Percentiles rank a stretch among this genome's conserved stretches.
Conservation (phyloP, 1,140 invertebrate genomes). For the Bombus breviceps region DNA sequence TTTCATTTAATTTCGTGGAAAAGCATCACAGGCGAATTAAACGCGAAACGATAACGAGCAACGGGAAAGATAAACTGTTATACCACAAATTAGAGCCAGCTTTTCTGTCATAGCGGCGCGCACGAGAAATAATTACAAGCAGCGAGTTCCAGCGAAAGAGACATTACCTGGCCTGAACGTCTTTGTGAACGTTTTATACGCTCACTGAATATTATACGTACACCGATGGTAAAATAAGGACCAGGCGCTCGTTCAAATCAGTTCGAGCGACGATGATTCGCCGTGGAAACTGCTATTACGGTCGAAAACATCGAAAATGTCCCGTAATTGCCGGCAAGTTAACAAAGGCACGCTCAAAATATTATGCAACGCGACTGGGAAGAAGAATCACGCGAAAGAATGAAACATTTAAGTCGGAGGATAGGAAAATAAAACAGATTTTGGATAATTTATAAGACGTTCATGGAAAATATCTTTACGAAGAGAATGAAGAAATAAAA, state of each 20-base stretch:
- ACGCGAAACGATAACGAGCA: conserved; percentile 8
- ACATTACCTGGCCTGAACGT: conserved; percentile 19
- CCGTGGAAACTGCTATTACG: neutral
- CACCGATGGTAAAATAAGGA: conserved; percentile 28
- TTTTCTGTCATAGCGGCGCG: neutral
- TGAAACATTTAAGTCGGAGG: neutral
- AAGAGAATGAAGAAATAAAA: neutral
- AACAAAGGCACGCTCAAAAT: neutral
- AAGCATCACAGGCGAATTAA: neutral
- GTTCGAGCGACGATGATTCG: conserved; percentile 6
- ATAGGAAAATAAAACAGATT: neutral
- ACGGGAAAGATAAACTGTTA: conserved; percentile 3
- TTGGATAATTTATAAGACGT: neutral
- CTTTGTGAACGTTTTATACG: conserved; percentile 22
- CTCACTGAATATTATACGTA: conserved; percentile 23
- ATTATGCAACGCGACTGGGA: neutral
- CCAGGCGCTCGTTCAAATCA: conserved; percentile 7
- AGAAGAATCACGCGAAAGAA: neutral
- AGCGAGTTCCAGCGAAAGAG: conserved; percentile 4
- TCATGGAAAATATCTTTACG: neutral
- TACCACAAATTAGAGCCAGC: neutral
- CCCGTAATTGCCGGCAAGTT: conserved; percentile 13
- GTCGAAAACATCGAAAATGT: neutral
- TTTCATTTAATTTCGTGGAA: neutral
- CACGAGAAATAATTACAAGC: conserved; percentile 32